Conservation (phyloP, 2,113 vertebrate species). For the Clarias batrachus region DNA sequence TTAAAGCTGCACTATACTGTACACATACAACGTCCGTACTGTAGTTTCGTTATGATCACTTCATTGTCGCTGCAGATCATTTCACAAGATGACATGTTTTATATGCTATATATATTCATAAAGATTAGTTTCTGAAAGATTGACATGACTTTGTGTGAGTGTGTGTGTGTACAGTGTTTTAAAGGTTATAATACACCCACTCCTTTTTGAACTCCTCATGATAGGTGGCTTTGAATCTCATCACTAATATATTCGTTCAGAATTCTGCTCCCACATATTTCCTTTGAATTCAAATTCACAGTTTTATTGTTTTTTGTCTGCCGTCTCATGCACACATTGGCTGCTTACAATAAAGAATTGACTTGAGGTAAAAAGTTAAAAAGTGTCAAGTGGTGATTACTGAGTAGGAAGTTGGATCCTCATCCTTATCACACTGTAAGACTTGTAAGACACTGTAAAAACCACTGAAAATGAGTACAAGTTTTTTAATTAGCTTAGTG, state of each 20-base stretch:
- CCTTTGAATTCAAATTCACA: slow-evolving; percentile 11
- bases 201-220: slow-evolving; percentile 4
- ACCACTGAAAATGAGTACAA: not conserved
- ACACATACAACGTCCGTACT: not conserved
- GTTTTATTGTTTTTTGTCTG: not conserved
- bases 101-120: not conserved
- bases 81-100: not conserved
- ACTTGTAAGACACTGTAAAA: not conserved
- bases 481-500: not conserved
- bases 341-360: no score
- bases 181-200: slow-evolving; percentile 15
- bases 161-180: not conserved
- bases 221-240: not conserved
- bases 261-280: slow-evolving; percentile 13
- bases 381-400: slow-evolving; percentile 3
- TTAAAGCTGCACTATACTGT: not conserved
- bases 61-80: not conserved
- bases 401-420: not conserved
- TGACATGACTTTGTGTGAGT: not conserved
- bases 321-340: not conserved
- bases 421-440: not conserved
- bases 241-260: not conserved
- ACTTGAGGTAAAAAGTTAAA: slow-evolving; percentile 20
- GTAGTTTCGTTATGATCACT: not conserved
- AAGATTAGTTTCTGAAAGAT: not conserved